These are phyloP conservation scores for Pocillopora grandis DNA, from an alignment of 92 coral and sea anemone species.

Conservation along the genomic window DNA sequence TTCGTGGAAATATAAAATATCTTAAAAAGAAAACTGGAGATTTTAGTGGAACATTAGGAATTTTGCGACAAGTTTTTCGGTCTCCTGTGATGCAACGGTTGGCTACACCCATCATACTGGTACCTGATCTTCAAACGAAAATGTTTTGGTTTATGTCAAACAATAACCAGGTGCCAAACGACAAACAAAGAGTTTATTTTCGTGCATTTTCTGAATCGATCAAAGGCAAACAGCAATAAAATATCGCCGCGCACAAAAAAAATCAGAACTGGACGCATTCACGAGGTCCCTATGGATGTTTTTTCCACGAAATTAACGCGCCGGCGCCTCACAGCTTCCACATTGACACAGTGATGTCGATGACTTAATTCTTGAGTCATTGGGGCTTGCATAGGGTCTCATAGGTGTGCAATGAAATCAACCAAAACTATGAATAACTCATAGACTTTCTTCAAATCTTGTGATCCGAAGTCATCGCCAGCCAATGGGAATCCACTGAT, in stretches of 20 bases:
- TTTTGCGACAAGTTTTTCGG: background rate
- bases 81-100: conserved; percentile 26
- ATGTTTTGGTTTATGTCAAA: conserved; percentile 21
- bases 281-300: background rate
- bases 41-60: background rate
- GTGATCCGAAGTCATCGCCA: conserved; percentile 54
- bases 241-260: background rate
- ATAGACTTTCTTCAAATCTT: conserved; percentile 53
- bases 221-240: background rate
- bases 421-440: conserved; percentile 55
- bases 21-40: background rate
- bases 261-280: background rate
- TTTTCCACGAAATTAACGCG: conserved; percentile 3
- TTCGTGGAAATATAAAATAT: no score
- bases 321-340: background rate
- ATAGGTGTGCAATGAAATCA: conserved; percentile 36
- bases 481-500: conserved; percentile 47
- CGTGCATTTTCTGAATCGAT: background rate
- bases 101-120: conserved; percentile 23
- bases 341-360: conserved; percentile 14
- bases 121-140: conserved; percentile 18
- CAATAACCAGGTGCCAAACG: conserved; percentile 5
- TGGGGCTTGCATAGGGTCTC: conserved; percentile 35
- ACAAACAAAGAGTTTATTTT: conserved; percentile 2
- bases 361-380: conserved; percentile 39